Evolutionary conservation across 2,113 vertebrate genomes (phyloP).

Genomic region (Chrysemys picta): DNA sequence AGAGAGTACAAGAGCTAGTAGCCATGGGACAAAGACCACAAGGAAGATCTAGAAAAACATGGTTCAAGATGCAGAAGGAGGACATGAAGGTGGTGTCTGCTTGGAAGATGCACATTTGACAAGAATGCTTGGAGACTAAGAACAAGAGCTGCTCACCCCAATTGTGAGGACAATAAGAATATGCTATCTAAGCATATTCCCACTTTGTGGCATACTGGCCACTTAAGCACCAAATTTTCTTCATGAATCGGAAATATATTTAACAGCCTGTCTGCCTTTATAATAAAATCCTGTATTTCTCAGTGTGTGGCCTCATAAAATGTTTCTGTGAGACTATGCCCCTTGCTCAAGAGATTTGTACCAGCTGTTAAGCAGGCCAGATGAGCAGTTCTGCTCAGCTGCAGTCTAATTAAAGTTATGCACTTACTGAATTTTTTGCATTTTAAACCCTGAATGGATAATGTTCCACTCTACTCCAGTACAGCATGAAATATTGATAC

Average conservation of each 20-base stretch:
- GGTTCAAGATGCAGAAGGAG: not conserved
- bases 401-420: constrained; percentile 55
- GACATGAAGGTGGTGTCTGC: too few species aligned
- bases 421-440: constrained; percentile 43
- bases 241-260: constrained; percentile 61
- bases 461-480: not conserved
- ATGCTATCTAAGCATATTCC: not conserved
- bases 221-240: constrained; percentile 37
- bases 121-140: too few species aligned
- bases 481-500: not conserved
- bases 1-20: not conserved
- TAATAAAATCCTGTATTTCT: constrained; percentile 46
- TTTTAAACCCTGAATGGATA: not conserved
- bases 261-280: constrained; percentile 46
- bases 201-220: not conserved
- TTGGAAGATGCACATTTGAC: too few species aligned
- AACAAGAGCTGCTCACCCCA: too few species aligned
- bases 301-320: constrained; percentile 49
- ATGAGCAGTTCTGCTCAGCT: constrained; percentile 56
- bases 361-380: constrained; percentile 54
- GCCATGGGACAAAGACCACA: not conserved
- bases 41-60: not conserved
- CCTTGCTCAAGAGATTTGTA: constrained; percentile 36
- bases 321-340: constrained; percentile 48
- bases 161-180: too few species aligned